Conservation (phyloP, 2,113 vertebrate genomes). For the Pungitius pungitius region DNA sequence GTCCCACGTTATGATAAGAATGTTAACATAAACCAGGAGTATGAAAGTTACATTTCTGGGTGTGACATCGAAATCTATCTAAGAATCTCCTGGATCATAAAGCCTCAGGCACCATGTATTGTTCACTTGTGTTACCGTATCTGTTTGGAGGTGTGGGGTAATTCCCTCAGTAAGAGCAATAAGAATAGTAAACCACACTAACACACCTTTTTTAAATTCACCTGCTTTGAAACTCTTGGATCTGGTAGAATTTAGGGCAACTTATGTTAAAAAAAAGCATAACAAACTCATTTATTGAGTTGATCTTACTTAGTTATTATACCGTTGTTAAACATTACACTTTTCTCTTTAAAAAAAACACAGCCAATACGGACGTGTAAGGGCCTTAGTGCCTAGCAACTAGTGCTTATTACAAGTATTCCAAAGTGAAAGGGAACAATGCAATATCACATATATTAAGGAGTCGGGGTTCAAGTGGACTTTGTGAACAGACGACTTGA, state of each 20-base stretch:
- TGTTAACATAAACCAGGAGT: too few species aligned
- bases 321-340: not conserved
- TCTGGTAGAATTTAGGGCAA: not conserved
- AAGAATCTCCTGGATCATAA: not conserved
- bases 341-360: too few species aligned
- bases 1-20: too few species aligned
- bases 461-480: conserved; percentile 29
- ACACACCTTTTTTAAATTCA: not conserved
- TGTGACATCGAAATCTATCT: too few species aligned
- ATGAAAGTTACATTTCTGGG: too few species aligned
- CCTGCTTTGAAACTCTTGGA: not conserved
- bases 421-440: conserved; percentile 19
- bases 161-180: not conserved
- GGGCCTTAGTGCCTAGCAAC: not conserved
- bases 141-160: not conserved
- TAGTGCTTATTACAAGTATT: not conserved
- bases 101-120: not conserved
- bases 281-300: not conserved
- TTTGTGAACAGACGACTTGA: conserved; percentile 34
- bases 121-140: not conserved
- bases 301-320: not conserved
- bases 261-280: not conserved
- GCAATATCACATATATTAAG: not conserved
- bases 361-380: not conserved
- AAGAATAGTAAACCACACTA: not conserved